Evolutionary conservation across 2,797 vertebrate genomes (phyloP), one percentile per base, ranked within the genome.

Genomic region (Malurus splendens): DNA sequence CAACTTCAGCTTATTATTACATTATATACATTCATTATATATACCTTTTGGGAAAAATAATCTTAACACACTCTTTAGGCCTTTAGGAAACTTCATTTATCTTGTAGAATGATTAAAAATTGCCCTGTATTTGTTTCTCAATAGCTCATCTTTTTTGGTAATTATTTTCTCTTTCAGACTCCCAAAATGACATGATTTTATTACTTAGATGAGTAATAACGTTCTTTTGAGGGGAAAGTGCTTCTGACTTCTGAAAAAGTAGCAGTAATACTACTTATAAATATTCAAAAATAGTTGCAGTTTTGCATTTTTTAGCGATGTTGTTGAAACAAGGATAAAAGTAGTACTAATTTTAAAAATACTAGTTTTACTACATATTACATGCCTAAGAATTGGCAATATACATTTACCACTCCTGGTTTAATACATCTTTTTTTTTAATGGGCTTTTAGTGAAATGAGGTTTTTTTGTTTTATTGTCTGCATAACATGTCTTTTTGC

Each of bases 251-350:
- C 52, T 60, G 73, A 78, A 72, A 61, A 71, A 83, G 24, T 61
- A 90, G 60, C 38, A 36, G 12, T 72, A 89, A 42, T 90, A 48
- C 44, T 81, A 67, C 57, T 50, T 86, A 64, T 0, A 72, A 78
- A 41, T 60, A 83, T 54, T 44, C 81, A 5, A 64, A 87, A 82
- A 62, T 48, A 83, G 52, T 72, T 81, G 28, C 13, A 48, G 33
- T 47, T 83, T 70, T 93, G 18, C 38, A 25, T 54, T 90, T 93
- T 61, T 39, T 32, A 84, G 38, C 41, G 42, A 7, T 67, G 71
- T 45, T 88, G 20, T 78, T 91, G 73, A 92, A 92, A 90, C 27
- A 90, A 82, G 54, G 48, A 32, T 70, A 55, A 56, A 78, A 91
- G 32, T 28, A 61, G 48, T 60, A 33, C 11, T 73, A 8, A 66